Base-by-base conservation (phyloP, 2,113 vertebrate species). In the Hippocampus guttulatus region DNA sequence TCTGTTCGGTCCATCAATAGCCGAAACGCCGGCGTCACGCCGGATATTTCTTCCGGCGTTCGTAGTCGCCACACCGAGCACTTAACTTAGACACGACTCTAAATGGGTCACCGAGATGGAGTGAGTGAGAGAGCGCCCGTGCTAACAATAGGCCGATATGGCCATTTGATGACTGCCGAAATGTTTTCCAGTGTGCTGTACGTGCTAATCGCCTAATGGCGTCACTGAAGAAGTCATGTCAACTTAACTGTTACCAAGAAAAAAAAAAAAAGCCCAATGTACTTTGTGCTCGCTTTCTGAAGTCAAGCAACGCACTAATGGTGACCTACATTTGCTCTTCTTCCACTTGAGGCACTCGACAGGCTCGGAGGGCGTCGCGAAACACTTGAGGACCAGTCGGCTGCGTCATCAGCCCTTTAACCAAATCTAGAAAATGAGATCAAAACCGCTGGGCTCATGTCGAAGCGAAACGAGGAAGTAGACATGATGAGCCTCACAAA, bases 41-140 rank as follows among this genome's bases (percentile, higher is more conserved):
- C 12, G 52, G 47, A 64, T 65, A 45, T 38, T 68, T 70, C 33
- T 21, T 49, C 16, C 45, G 68, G 52, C 45, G n/a, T 60, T 63
- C 54, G 63, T 57, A 62, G 49, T 58, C 74, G 79, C 76, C 77
- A 76, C 57, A 10, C 67, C 78, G 40, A 71, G 63, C 80, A 75
- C 76, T 82, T 76, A 68, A 79, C 75, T 76, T 67, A 70, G 66
- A 76, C 64, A 3, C 18, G 47, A 61, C 63, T 75, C 75, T 81
- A 90, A 90, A 88, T 88, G 83, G 85, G 87, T 90, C 87, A 90
- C 43, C 30, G 41, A 68, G 64, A 61, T 62, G 58, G 75, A 65
- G 64, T 45, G 57, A 63, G 69, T 23, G 40, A 45, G 54, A 74
- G 49, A 54, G 66, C 12, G 41, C n/a, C 5, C 18, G 64, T 47